These are phyloP conservation scores for Scolanthus callimorphus DNA, from an alignment of 92 coral and sea anemone genomes.

Conservation along the genomic window DNA sequence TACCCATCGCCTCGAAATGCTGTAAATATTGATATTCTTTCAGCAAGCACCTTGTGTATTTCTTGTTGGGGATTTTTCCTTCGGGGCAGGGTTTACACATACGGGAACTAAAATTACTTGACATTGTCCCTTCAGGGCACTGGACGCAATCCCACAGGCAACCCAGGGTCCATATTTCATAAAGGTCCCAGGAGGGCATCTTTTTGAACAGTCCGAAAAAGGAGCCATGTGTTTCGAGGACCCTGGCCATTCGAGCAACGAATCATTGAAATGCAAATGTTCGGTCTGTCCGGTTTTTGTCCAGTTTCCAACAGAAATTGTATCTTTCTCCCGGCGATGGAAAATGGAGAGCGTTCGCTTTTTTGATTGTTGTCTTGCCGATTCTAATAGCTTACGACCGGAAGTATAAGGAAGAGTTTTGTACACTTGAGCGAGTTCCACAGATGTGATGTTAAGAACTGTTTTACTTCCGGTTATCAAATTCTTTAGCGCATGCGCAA, in stretches of 20 bases:
- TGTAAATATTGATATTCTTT: slow-evolving; percentile 55
- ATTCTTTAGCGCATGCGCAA: slow-evolving; percentile 11
- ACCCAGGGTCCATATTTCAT: slow-evolving; percentile 17
- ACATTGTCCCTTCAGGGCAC: slow-evolving; percentile 67
- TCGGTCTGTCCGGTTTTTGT: slow-evolving; percentile 3
- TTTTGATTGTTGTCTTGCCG: no score
- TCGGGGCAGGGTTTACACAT: slow-evolving; percentile 58
- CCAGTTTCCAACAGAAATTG: slow-evolving; percentile 61
- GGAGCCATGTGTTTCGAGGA: slow-evolving; percentile 19
- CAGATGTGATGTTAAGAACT: background rate
- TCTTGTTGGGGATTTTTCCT: slow-evolving; percentile 43
- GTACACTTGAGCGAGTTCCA: background rate
- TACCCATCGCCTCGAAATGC: slow-evolving; percentile 30
- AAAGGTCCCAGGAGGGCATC: slow-evolving; percentile 67
- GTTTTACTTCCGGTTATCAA: slow-evolving; percentile 2
- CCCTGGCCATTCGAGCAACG: slow-evolving; percentile 57
- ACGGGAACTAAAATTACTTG: slow-evolving; percentile 28
- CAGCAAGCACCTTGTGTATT: slow-evolving; percentile 54
- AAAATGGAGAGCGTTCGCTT: background rate
- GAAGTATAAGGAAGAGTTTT: background rate
- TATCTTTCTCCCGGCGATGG: background rate
- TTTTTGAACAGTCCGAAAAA: slow-evolving; percentile 47
- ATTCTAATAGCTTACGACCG: background rate
- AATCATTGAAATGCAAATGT: background rate
- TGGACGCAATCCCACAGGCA: slow-evolving; percentile 79